A percentile compares a stretch with the other conserved stretches of the same genome.
phyloP scores from a whole-genome alignment of 2,113 vertebrate genomes.

The Lasiurus cinereus region DNA sequence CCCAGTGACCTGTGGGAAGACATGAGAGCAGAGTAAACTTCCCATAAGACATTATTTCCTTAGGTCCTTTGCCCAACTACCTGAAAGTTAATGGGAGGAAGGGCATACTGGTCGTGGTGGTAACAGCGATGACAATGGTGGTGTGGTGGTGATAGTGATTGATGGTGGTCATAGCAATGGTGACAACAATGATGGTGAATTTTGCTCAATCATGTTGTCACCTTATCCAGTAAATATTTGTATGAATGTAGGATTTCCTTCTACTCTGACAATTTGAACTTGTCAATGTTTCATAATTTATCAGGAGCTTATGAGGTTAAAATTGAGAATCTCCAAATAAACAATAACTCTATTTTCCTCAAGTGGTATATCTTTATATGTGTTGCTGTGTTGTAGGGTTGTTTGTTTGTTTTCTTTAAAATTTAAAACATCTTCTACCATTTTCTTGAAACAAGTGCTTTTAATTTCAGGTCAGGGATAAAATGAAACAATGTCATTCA shows the following conservation, averaged over 20 bases:
- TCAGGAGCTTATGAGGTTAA: background rate
- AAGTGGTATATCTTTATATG: background rate
- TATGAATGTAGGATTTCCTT: background rate
- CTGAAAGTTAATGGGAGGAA: background rate
- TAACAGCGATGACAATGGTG: no score
- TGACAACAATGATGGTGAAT: background rate
- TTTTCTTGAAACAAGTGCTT: background rate
- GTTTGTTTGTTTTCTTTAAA: background rate
- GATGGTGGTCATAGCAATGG: background rate
- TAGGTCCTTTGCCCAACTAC: background rate
- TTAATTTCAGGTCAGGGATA: background rate
- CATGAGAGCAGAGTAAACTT: background rate
- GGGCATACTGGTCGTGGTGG: background rate
- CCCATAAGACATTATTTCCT: background rate
- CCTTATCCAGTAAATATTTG: background rate
- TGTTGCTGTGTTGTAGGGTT: background rate
- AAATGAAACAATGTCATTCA: background rate
- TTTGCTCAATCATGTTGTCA: background rate
- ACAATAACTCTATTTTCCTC: slow-evolving; percentile 29
- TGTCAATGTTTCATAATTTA: background rate
- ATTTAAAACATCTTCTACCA: slow-evolving; percentile 25
- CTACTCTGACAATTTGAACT: background rate
- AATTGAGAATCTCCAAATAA: background rate
- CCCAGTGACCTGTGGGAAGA: background rate
- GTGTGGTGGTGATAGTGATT: background rate